Percentiles rank a stretch among this genome's conserved stretches.
Conservation (phyloP, 2,888 invertebrate species). For the Tachystola acroxantha region DNA sequence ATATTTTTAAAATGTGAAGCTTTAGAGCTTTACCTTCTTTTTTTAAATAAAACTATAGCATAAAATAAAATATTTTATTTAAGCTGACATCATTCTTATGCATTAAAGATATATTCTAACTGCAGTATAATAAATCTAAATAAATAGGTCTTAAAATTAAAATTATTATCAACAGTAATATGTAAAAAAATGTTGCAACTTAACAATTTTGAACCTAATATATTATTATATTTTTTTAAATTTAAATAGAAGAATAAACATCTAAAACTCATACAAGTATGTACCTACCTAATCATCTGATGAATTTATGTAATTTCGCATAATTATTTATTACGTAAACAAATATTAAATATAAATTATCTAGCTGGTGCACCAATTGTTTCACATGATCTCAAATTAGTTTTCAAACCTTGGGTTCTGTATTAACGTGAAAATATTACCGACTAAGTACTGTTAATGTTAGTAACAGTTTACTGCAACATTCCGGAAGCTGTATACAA, state of each 20-base stretch:
- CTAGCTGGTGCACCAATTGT: slow-evolving; percentile 27
- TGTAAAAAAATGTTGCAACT: slow-evolving; percentile 21
- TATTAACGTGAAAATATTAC: slow-evolving; percentile 20
- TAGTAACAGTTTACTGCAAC: slow-evolving; percentile 73
- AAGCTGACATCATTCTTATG: slow-evolving; percentile 63
- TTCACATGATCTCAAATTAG: neutral
- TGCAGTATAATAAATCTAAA: slow-evolving; percentile 52
- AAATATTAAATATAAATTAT: slow-evolving; percentile 4
- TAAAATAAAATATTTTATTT: slow-evolving; percentile 75
- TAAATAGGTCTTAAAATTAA: slow-evolving; percentile 60
- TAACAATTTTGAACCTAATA: slow-evolving; percentile 8
- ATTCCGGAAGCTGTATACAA: slow-evolving; percentile 78
- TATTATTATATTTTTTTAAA: neutral
- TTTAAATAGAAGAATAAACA: slow-evolving; percentile 1
- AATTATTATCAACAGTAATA: slow-evolving; percentile 41
- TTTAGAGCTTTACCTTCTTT: too few species aligned
- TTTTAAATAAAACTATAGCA: slow-evolving; percentile 26
- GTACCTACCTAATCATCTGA: too few species aligned
- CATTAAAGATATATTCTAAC: slow-evolving; percentile 40
- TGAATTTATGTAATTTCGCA: too few species aligned
- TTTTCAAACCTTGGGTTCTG: slow-evolving; percentile 4
- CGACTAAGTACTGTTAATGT: slow-evolving; percentile 57
- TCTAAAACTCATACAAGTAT: slow-evolving; percentile 6
- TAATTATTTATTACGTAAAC: neutral
- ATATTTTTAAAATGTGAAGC: too few species aligned